Evolutionary conservation across 2,113 vertebrate species (phyloP), one percentile per base, ranked within the genome.

Genomic region (Macquaria australasica): DNA sequence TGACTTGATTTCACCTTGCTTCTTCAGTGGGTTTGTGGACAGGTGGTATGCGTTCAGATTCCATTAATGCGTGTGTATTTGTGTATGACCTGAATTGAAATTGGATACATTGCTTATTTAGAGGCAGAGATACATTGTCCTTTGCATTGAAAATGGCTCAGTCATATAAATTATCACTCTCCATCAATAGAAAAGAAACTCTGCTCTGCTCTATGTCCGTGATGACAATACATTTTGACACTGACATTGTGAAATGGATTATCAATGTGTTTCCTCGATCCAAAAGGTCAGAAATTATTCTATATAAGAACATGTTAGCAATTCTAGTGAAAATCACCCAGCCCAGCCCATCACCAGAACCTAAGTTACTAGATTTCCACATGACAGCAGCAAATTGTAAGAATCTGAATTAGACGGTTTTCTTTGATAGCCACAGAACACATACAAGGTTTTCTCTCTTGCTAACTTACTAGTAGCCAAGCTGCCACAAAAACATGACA

Each of bases 401-500:
- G 8, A 69, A 63, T 55, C 50, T 31, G 21, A 76, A 64, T 48
- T 3, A 1, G 14, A 56, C 20, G 12, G 31, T 39, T 68, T 59
- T 51, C 21, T 53, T 53, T 55, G 18, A 37, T 14, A 43, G 7
- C 21, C 4, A 73, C 25, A 60, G 31, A 76, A 31, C 50, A 64
- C 59, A 66, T 9, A 1, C 23, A 70, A 28, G 31, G 16, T 59
- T 56, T 70, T 58, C 37, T 74, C 16, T 79, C 41, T 41, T 15
- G 20, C n/a, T 50, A 79, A 84, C 72, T 74, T 43, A 64, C 23
- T 67, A 31, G 50, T 51, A 79, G 45, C 70, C 84, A 84, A 94
- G 82, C 94, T 96, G 94, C 92, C 95, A 96, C 81, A 90, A 95
- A 95, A 96, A 96, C 83, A 93, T 95, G 95, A 90, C 94, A 39